phyloP scores from a whole-genome alignment of 1,140 invertebrate species.

The Pogonus chalceus region DNA sequence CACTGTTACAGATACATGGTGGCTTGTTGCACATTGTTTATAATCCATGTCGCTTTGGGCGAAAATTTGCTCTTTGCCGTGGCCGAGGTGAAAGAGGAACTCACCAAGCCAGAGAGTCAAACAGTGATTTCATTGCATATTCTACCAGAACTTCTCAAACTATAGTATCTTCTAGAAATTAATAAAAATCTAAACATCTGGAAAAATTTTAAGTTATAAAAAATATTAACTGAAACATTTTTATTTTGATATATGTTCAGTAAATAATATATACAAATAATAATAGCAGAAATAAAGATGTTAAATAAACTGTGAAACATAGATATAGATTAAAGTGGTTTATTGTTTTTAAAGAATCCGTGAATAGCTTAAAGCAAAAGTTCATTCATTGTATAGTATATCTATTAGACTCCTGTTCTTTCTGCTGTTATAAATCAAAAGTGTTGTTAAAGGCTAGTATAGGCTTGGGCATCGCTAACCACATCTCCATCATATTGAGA shows the following conservation, averaged over 20 bases:
- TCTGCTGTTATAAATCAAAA: slow-evolving; percentile 1
- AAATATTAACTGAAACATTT: too few species aligned
- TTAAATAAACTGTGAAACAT: too few species aligned
- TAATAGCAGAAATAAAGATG: too few species aligned
- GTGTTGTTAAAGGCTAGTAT: neutral
- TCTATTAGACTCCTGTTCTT: slow-evolving; percentile 4
- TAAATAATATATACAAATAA: too few species aligned
- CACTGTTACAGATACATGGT: slow-evolving; percentile 3
- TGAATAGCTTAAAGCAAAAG: neutral
- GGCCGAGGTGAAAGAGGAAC: neutral
- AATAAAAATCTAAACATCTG: neutral
- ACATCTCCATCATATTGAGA: neutral
- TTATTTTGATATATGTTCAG: too few species aligned
- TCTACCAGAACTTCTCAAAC: neutral
- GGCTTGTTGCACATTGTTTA: slow-evolving; percentile 4
- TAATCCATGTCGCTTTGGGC: slow-evolving; percentile 1
- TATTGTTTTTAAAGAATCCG: too few species aligned
- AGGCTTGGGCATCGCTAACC: neutral
- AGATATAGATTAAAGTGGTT: too few species aligned
- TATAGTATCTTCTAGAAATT: neutral
- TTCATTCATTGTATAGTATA: neutral
- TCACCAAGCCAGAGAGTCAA: neutral
- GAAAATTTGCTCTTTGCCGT: neutral
- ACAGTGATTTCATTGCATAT: neutral
- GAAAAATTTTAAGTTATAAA: too few species aligned